These are phyloP conservation scores for Perizoma affinitatum DNA, from an alignment of 2,888 invertebrate genomes.

Conservation along the genomic window DNA sequence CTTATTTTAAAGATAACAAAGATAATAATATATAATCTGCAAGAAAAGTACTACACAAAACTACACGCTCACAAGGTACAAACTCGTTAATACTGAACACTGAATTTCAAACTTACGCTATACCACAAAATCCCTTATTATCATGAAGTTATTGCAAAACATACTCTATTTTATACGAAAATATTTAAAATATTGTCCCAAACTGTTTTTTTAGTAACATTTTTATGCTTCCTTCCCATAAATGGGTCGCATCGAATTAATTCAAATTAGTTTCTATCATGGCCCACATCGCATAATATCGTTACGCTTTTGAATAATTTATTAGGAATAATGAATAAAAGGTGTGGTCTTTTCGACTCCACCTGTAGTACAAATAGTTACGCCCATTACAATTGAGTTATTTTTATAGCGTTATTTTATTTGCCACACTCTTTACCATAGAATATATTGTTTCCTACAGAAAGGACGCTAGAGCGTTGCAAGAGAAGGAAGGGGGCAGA, in stretches of 20 bases:
- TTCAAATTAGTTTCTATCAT: slow-evolving; percentile 72
- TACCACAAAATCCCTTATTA: too few relatives aligned
- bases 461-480: too few relatives aligned
- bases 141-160: too few relatives aligned
- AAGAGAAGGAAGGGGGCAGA: too few relatives aligned
- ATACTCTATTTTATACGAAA: slow-evolving; percentile 30
- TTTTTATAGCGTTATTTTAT: slow-evolving; percentile 1
- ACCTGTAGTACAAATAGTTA: slow-evolving; percentile 59
- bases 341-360: slow-evolving; percentile 72
- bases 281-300: slow-evolving; percentile 64
- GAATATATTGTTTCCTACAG: too few relatives aligned
- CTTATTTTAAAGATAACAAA: too few relatives aligned
- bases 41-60: too few relatives aligned
- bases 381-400: slow-evolving; percentile 50
- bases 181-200: slow-evolving; percentile 53
- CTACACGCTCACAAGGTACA: neutral
- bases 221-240: slow-evolving; percentile 65
- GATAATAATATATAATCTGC: too few relatives aligned
- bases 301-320: slow-evolving; percentile 74
- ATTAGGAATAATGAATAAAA: slow-evolving; percentile 69
- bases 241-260: slow-evolving; percentile 67
- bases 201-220: slow-evolving; percentile 54
- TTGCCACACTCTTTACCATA: neutral
- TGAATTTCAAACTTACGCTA: too few relatives aligned
- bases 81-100: too few relatives aligned